Evolutionary conservation across 1,140 invertebrate species (phyloP).

Genomic region (Leptinotarsa lineolata): DNA sequence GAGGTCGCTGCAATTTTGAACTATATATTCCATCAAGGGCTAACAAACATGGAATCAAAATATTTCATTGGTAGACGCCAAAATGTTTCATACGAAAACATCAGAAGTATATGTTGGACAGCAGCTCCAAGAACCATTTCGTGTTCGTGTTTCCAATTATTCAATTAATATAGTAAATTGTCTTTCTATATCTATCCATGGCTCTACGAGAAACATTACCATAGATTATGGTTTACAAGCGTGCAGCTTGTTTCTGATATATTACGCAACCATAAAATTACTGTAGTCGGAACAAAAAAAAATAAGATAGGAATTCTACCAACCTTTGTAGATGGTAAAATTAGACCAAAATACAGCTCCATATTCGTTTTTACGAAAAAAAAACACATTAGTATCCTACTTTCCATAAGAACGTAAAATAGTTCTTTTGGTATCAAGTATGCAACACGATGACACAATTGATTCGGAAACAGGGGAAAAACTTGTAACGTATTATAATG

Average conservation of each 20-base stretch:
- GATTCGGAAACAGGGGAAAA: constrained; percentile 21
- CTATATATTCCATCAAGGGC: constrained; percentile 36
- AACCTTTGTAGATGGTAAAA: constrained; percentile 36
- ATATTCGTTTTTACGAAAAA: constrained; percentile 22
- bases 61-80: constrained; percentile 33
- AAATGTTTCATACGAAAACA: constrained; percentile 34
- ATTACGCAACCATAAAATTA: constrained; percentile 25
- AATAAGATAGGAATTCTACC: constrained; percentile 28
- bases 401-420: constrained; percentile 22
- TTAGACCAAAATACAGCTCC: constrained; percentile 6
- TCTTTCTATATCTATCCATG: no score
- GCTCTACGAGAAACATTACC: constrained; percentile 21
- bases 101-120: constrained; percentile 35
- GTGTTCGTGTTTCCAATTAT: constrained; percentile 14
- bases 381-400: constrained; percentile 17
- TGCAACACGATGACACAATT: constrained; percentile 28
- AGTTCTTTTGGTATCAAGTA: constrained; percentile 30
- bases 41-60: constrained; percentile 39
- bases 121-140: constrained; percentile 28
- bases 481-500: constrained; percentile 33
- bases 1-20: constrained; percentile 35
- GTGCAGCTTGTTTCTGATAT: constrained; percentile 18
- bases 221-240: constrained; percentile 51
- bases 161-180: constrained; percentile 15
- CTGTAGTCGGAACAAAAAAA: constrained; percentile 30